These are phyloP conservation scores for Capitulum mitella DNA, from an alignment of 2,888 invertebrate species.

Conservation along the genomic window DNA sequence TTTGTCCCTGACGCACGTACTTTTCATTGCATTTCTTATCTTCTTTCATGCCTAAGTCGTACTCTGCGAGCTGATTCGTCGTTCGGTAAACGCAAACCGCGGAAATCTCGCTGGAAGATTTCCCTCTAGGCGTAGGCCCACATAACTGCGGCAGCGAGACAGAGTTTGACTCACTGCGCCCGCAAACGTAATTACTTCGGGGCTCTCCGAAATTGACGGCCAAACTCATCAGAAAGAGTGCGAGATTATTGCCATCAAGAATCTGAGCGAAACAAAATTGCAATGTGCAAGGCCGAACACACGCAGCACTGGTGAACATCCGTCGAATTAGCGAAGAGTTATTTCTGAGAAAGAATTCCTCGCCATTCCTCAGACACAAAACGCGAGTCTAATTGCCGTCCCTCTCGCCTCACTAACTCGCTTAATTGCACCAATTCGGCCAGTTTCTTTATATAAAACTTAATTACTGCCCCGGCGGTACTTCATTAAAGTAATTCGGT, in stretches of 20 bases:
- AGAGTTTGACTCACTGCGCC: background rate
- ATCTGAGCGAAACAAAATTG: background rate
- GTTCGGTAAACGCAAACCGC: no score
- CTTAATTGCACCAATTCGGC: conserved; percentile 6
- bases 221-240: background rate
- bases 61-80: no score
- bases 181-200: background rate
- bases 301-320: background rate
- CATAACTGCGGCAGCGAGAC: background rate
- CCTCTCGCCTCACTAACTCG: background rate
- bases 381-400: background rate
- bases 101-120: background rate
- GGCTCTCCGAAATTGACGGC: background rate
- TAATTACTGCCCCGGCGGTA: background rate
- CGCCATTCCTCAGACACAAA: background rate
- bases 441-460: background rate
- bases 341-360: background rate
- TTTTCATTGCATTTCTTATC: no score
- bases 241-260: background rate
- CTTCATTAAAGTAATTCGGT: conserved; percentile 9
- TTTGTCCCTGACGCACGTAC: no score
- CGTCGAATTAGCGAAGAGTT: background rate
- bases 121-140: background rate
- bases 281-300: background rate
- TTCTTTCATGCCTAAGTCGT: no score